phyloP scores from a whole-genome alignment of 2,888 invertebrate species.

The Eupithecia inturbata region DNA sequence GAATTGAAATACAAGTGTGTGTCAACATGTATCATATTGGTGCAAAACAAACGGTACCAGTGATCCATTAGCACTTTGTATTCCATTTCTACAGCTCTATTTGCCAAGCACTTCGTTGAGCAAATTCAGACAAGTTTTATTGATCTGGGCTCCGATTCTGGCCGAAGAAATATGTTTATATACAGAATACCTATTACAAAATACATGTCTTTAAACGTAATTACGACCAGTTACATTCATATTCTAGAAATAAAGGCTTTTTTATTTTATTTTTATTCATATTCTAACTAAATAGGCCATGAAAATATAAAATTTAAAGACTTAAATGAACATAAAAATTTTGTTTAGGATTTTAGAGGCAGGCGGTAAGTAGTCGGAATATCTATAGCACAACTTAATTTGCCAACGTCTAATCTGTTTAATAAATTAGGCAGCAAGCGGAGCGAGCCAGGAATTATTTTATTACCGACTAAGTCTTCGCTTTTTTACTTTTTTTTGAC shows the following conservation, averaged over 20 bases:
- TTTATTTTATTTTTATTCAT: too few relatives aligned
- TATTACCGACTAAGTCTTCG: too few relatives aligned
- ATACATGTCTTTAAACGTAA: background rate
- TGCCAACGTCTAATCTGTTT: background rate
- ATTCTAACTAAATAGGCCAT: background rate
- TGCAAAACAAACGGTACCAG: conserved; percentile 30
- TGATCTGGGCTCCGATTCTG: conserved; percentile 12
- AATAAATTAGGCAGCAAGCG: background rate
- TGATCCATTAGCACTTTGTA: conserved; percentile 39
- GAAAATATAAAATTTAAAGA: background rate
- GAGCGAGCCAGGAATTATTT: background rate
- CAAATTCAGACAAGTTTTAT: conserved; percentile 23
- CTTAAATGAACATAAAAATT: too few relatives aligned
- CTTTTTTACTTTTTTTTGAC: too few relatives aligned
- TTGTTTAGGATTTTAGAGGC: too few relatives aligned
- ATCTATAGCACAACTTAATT: too few relatives aligned
- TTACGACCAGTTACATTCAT: background rate
- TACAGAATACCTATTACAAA: background rate
- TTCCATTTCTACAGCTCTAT: conserved; percentile 33
- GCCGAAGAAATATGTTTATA: background rate
- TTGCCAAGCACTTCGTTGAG: conserved; percentile 39
- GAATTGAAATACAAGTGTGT: background rate
- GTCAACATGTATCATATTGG: conserved; percentile 21
- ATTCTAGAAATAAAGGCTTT: too few relatives aligned
- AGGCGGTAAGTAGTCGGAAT: too few relatives aligned